Evolutionary conservation across 2,888 invertebrate genomes (phyloP), one percentile per base, ranked within the genome.

Genomic region (Drosophila prolongata): DNA sequence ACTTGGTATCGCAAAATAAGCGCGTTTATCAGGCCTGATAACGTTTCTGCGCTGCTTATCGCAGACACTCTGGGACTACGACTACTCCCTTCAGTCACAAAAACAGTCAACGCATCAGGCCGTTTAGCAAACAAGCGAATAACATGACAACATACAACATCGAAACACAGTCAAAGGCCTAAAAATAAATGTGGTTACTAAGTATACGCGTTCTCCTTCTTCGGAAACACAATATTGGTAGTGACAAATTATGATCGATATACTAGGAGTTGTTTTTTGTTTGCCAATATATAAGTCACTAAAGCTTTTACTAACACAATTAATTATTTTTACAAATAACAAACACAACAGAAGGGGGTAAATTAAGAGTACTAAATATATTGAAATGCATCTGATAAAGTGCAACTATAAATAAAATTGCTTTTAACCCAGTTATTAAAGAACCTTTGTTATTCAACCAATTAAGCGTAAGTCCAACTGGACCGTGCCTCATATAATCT

Each of bases 1-100:
- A 66, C 68, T 35, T 19, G 47, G 16, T 38, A 42, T 49, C 27
- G 14, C 44, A 52, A 44, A 60, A 30, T 30, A 34, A 24, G 34
- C 16, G 14, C 4, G 24, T 56, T 67, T 74, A 72, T 75, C 65
- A 75, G 44, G 44, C 40, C 3, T 55, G 79, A 79, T 82, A 82
- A 70, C 69, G 64, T 40, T 68, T 62, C 47, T 61, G 60, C 46
- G 38, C 19, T 19, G 72, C 82, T 87, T 82, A 82, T 82, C 81
- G 66, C 35, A 53, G 52, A 67, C 69, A 57, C 30, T 54, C 44
- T 24, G 57, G 53, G 53, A 49, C 55, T 52, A 58, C 50, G 35
- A 40, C 30, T 66, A 34, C 40, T 52, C 67, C 40, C 46, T 16
- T 6, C 4, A 50, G 53, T 24, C 37, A 10, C 27, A 24, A 43